Evolutionary conservation across 92 coral and sea anemone genomes (phyloP), one percentile per base, ranked within the genome.

Genomic region (Pocillopora meandrina): DNA sequence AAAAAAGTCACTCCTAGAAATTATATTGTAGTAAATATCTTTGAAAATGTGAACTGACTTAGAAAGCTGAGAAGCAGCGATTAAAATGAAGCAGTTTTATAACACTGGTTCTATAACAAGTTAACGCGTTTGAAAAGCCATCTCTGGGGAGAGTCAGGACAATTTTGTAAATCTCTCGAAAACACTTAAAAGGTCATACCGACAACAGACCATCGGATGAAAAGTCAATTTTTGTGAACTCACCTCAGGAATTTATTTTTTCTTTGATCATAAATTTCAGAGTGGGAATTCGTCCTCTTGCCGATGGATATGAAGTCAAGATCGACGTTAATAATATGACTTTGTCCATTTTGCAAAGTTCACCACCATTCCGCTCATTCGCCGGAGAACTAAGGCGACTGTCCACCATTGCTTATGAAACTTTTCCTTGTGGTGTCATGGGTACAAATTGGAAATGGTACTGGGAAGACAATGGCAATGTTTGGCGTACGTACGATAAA

Each of bases 381-480:
- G 63, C 21, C 2, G 67, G 75, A 9, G 18, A 23, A 31, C 16
- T 84, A 21, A 75, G 87, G 36, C 80, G 87, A 0, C 62, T 84
- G 11, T 84, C 87, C 20, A 84, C 87, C 17, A 21, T 3, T 57
- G 5, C 65, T 12, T 23, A 17, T 67, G 9, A 4, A 10, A 20
- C 36, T 55, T 1, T 2, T 10, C 87, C 87, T 8, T 56, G 68
- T 12, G 10, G 33, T 21, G 0, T 12, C 34, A 13, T 23, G 75
- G 12, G 47, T 49, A 84, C 66, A 1, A 75, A 11, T 20, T 84
- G 87, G 82, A 75, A 21, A 31, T 84, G 87, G 87, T 75, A 84
- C 72, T 84, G 87, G 87, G 56, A 84, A 65, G 87, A 84, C 34
- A 63, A 64, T 19, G 74, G 16, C 66, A 52, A 65, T 6, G 55